Base-by-base conservation (phyloP, 2,888 invertebrate species). In the Lacanobia oleracea region DNA sequence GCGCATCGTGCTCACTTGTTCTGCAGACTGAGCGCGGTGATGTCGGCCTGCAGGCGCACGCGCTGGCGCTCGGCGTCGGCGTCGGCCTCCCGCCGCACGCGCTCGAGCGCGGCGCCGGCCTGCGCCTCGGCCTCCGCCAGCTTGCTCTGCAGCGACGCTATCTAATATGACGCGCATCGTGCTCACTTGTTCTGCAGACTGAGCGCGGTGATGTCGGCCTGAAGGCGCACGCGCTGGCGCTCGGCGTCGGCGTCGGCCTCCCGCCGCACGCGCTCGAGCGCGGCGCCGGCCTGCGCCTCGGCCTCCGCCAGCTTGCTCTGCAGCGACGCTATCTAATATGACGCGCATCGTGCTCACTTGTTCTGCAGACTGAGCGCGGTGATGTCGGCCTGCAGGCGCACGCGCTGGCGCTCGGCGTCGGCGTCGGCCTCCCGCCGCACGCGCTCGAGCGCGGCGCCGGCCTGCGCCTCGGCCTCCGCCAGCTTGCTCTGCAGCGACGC, bases 311-410 rank as follows among this genome's bases (percentile, higher is more conserved):
- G 85, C 80, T 96, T 94, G 63, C 93, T 33, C n/a, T n/a, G 27
- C 27, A 27, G 27, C 6, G 33, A 33, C 33, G 33, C 33, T 33
- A 33, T 33, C 33, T 45, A 5, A 6, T 45, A 45, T 16, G 6
- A 43, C 1, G 14, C 14, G 43, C 43, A 43, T 43, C 0, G 4
- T 4, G 14, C 43, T 57, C 2, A 94, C 93, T 95, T 94, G 89
- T 96, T 96, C 89, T 97, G 97, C 61, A 97, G 91, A 6, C 94
- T 93, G 56, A 95, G 96, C 78, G 96, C 96, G 0, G 97, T 96
- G 86, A 97, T 93, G 87, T 97, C 97, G 40, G 96, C 96, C 90
- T 97, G 97, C 73, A 97, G 92, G 6, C 96, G 92, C 67, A 97
- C 96, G 56, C 97, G 95, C 70, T 96, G 93, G 45, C 94, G 92